These are phyloP conservation scores for Notoglanidium macrostoma DNA, from an alignment of 2,797 vertebrate genomes.

Conservation along the genomic window DNA sequence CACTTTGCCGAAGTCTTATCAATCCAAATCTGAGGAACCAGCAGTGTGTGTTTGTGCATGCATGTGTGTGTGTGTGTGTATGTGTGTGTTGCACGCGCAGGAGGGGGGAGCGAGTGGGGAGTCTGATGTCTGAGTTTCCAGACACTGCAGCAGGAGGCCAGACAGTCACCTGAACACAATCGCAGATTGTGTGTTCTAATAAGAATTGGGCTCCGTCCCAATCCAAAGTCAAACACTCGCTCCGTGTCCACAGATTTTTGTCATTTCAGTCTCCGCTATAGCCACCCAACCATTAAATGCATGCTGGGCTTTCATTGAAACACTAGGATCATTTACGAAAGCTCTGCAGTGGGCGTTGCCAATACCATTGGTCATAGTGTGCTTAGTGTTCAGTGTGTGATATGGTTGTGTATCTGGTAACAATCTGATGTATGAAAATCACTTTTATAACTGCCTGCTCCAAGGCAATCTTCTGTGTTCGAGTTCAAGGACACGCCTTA, in stretches of 20 bases:
- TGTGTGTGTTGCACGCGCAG: constrained; percentile 44
- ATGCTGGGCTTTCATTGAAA: neutral
- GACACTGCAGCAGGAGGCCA: constrained; percentile 80
- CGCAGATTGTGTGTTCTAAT: constrained; percentile 43
- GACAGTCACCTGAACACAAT: constrained; percentile 74
- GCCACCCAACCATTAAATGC: neutral
- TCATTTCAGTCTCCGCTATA: neutral
- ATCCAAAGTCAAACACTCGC: constrained; percentile 22
- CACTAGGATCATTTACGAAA: neutral
- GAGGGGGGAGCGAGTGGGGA: constrained; percentile 54
- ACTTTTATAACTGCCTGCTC: neutral
- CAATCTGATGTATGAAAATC: neutral
- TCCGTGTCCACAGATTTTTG: neutral
- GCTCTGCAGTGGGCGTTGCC: neutral
- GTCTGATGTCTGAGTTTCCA: constrained; percentile 77
- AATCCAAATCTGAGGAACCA: constrained; percentile 48
- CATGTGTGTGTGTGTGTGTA: constrained; percentile 33
- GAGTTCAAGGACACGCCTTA: neutral
- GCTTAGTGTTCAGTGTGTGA: neutral
- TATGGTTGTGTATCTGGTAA: neutral
- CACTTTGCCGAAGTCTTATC: constrained; percentile 65
- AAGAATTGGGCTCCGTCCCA: constrained; percentile 15
- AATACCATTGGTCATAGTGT: neutral
- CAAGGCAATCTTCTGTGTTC: neutral
- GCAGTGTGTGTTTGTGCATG: constrained; percentile 53